Base-by-base conservation (phyloP, 2,797 vertebrate species). In the Takifugu ocellatus region DNA sequence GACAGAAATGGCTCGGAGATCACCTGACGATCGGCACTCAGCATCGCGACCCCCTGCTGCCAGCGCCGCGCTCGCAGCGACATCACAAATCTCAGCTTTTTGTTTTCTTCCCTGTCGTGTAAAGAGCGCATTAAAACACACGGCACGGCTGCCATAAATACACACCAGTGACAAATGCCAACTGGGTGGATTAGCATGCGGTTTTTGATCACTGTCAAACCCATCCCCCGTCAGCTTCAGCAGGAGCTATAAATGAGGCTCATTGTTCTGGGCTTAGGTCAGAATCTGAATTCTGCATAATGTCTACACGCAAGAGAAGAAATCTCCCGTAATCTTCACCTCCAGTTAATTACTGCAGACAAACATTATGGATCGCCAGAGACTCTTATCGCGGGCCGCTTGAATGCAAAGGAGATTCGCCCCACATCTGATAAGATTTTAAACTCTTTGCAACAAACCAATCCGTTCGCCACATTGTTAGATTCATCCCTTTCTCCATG, bases 321-420 rank as follows among this genome's bases (percentile, higher is more conserved):
- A 88, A 85, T 87, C 82, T 85, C 63, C 71, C 68, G 59, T 89
- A 91, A 91, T 90, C 88, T 87, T 90, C 86, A 91, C 89, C 88
- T 88, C 74, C 52, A 79, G 86, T 89, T 92, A 91, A 91, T 91
- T 91, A 89, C 84, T 78, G 81, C 74, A 81, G 84, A 84, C 82
- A 87, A 87, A 88, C 74, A 84, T 78, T 77, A 84, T 78, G 70
- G 74, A 80, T 84, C 82, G 74, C 81, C 74, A 67, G 80, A 83
- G 84, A 83, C 60, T 84, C 70, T 86, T 85, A 84, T 79, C 80
- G 26, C 64, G 16, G 65, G 51, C 70, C 78, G 77, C 71, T 69
- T 82, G 70, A 83, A 82, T 69, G 81, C 80, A 82, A 74, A 82
- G 48, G 70, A 78, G 83, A 79, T 84, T 84, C 83, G 61, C 69